A percentile compares a stretch with the other conserved stretches of the same genome.
Evolutionary conservation across 2,113 vertebrate genomes (phyloP).

Genomic region (Alectura lathami): DNA sequence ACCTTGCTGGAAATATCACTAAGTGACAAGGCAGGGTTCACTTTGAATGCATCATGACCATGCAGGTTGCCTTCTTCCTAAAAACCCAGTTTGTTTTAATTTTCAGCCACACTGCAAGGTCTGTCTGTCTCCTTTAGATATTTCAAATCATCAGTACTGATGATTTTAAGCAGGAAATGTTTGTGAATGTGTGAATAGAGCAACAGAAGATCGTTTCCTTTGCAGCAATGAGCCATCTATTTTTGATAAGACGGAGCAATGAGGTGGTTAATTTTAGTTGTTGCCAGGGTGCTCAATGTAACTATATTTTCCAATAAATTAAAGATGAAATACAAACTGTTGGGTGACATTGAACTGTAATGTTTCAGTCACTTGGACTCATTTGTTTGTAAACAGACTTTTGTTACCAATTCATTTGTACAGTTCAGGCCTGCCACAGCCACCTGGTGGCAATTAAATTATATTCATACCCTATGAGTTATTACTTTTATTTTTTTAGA

Average conservation of each 20-base stretch:
- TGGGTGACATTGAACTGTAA: neutral
- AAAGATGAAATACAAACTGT: neutral
- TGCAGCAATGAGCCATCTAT: neutral
- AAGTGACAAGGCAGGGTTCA: neutral
- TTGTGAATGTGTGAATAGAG: neutral
- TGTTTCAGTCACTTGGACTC: neutral
- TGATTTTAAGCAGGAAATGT: neutral
- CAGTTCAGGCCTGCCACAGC: neutral
- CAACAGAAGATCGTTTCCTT: neutral
- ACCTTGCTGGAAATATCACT: neutral
- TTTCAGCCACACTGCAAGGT: neutral
- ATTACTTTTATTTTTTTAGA: neutral
- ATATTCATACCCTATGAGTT: neutral
- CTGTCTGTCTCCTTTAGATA: neutral
- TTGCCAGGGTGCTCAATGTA: neutral
- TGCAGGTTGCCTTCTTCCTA: neutral
- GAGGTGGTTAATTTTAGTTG: neutral
- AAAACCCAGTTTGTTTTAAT: neutral
- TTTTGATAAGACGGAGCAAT: neutral
- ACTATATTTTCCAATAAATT: neutral
- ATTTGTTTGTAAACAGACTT: conserved; percentile 11
- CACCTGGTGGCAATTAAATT: conserved; percentile 1
- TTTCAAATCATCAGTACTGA: neutral
- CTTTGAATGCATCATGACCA: rapidly evolving
- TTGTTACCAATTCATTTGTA: neutral